Evolutionary conservation across 2,797 vertebrate species (phyloP), one percentile per base, ranked within the genome.

Genomic region (Leptatherina wallacei): DNA sequence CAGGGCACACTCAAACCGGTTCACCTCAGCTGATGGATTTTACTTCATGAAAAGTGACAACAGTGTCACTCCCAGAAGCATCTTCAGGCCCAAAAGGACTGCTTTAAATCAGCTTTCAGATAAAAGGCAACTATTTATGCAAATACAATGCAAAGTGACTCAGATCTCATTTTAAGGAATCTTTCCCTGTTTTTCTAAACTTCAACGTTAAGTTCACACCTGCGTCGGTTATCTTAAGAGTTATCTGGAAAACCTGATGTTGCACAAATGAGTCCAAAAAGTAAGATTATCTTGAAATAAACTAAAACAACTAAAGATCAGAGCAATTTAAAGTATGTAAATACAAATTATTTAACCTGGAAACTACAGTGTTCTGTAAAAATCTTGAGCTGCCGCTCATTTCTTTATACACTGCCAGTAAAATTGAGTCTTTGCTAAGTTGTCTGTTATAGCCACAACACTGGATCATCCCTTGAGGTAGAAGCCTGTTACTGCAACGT

Each of bases 1-100:
- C 71, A 71, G 64, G 58, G 22, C 5, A 9, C 30, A 30, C 49
- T 22, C 36, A 81, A 62, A 65, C 84, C 72, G 83, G 84, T 90
- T 58, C 83, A 76, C 77, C 76, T 74, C 67, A 38, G 79, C 77
- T 78, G 62, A 70, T 74, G 9, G 33, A 35, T 10, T 35, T 35
- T 35, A 8, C 4, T 35, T 20, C n/a, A 32, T 6, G 3, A 18
- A 75, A 54, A 40, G 58, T 42, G 64, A 85, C 73, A 61, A 6
- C 56, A 40, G 69, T 14, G 22, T 75, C 62, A 10, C 67, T 16
- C 10, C 36, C n/a, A 3, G 12, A 24, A 16, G 38, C 20, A 33
- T 47, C n/a, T 38, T 9, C 10, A 22, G 49, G 49, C 22, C n/a
- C n/a, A 51, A 49, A 44, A 6, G 4, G 14, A 14, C 13, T 24